Evolutionary conservation across 2,888 invertebrate genomes (phyloP).

Genomic region (Synergus japonicus): DNA sequence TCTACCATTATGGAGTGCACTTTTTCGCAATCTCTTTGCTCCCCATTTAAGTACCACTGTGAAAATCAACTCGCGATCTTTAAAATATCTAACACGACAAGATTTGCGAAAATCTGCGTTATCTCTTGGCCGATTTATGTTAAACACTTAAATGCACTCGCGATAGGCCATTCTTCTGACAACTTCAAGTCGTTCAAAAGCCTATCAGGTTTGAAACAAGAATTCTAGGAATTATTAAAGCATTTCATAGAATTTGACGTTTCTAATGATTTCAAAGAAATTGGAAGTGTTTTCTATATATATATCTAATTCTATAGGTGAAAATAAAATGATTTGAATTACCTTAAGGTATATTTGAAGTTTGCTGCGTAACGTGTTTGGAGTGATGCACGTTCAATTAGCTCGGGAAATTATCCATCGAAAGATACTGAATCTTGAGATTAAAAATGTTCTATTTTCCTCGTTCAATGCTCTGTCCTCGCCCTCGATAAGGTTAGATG

Average conservation of each 20-base stretch:
- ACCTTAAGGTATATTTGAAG: slow-evolving; percentile 16
- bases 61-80: slow-evolving; percentile 35
- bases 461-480: slow-evolving; percentile 35
- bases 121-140: slow-evolving; percentile 30
- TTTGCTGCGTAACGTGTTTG: slow-evolving; percentile 21
- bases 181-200: too few relatives aligned
- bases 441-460: slow-evolving; percentile 23
- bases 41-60: slow-evolving; percentile 10
- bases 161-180: too few relatives aligned
- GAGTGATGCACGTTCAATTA: slow-evolving; percentile 16
- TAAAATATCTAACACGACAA: background rate
- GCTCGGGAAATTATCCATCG: slow-evolving; percentile 31
- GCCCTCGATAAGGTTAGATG: slow-evolving; percentile 40
- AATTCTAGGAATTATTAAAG: too few relatives aligned
- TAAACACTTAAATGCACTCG: slow-evolving; percentile 7
- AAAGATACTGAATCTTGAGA: slow-evolving; percentile 33
- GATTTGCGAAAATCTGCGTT: background rate
- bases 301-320: background rate
- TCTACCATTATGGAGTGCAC: slow-evolving; percentile 19
- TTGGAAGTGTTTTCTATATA: too few relatives aligned
- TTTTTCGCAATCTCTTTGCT: slow-evolving; percentile 33
- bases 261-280: too few relatives aligned
- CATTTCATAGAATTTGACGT: too few relatives aligned
- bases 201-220: too few relatives aligned
- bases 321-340: background rate